Conservation (phyloP, 2,888 invertebrate species). For the Tubulanus polymorphus region DNA sequence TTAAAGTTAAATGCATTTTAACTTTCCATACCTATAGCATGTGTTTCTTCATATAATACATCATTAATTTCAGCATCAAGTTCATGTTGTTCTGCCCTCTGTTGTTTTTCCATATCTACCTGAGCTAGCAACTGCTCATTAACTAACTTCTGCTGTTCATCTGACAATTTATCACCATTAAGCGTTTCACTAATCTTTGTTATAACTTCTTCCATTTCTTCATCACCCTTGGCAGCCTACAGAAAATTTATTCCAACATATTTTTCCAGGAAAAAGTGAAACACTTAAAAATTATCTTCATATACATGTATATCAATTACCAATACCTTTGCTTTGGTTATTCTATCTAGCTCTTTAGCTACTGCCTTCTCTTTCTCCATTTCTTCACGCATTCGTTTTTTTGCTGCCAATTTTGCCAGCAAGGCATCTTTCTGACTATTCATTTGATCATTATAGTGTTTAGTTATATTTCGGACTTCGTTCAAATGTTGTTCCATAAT, state of each 20-base stretch:
- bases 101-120: conserved; percentile 31
- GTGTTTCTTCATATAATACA: too few species aligned
- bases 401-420: conserved; percentile 41
- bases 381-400: conserved; percentile 45
- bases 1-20: too few species aligned
- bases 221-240: conserved; percentile 39
- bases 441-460: conserved; percentile 23
- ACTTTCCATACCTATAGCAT: too few species aligned
- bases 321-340: conserved; percentile 37
- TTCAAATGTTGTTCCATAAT: conserved; percentile 34
- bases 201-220: conserved; percentile 39
- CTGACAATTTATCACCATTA: conserved; percentile 25
- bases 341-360: conserved; percentile 38
- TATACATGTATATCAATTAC: conserved; percentile 19
- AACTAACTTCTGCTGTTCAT: conserved; percentile 30
- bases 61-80: too few species aligned
- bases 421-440: conserved; percentile 34
- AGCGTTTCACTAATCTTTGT: conserved; percentile 34
- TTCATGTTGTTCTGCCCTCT: conserved; percentile 27
- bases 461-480: conserved; percentile 25
- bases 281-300: conserved; percentile 1
- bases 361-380: conserved; percentile 39
- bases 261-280: too few species aligned
- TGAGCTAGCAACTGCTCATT: conserved; percentile 32
- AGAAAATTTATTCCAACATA: too few species aligned